Base-by-base conservation (phyloP, 2,888 invertebrate genomes). In the Papilio gigon region DNA sequence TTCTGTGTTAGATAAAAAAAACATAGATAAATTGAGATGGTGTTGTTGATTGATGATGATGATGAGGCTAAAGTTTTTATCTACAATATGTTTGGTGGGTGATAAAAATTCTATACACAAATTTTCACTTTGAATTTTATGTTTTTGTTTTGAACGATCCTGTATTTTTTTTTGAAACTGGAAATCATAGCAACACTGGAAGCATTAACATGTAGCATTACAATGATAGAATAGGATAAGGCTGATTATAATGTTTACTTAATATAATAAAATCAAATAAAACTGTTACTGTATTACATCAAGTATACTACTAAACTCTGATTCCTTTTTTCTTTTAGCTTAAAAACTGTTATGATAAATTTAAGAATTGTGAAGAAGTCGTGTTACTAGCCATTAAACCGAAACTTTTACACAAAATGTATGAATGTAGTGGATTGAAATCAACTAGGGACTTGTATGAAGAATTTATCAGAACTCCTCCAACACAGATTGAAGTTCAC, bases 381-480 rank as follows among this genome's bases (percentile, higher is more conserved):
- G 85, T 94, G 56, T 78, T 93, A 1, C 81, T 92, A 70, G 84
- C 89, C 30, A 84, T 95, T 27, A 95, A 94, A 83, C 93, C 94
- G 0, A 90, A 92, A 75, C 93, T 94, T 67, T 83, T 95, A 0
- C 92, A 94, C 77, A 95, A 94, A 93, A 85, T 87, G 76, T 89
- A 88, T 80, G 79, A 87, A 47, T 75, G 83, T 20, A 84, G 80
- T 74, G 93, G 93, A 33, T 87, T 95, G 60, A 89, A 91, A 76
- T 90, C 90, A 47, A 94, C 95, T 0, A 93, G 96, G 65, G 89
- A 93, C 66, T 83, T 93, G 33, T 96, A 96, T 78, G 88, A 93
- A 42, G 89, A 92, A 33, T 81, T 96, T 58, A 93, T 93, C 12
- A 86, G 85, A 67, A 85, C 93, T 50, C 93, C 94, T 53, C 95